Conservation (phyloP, 2,888 invertebrate species). For the Rhimphoctona megacephalus region DNA sequence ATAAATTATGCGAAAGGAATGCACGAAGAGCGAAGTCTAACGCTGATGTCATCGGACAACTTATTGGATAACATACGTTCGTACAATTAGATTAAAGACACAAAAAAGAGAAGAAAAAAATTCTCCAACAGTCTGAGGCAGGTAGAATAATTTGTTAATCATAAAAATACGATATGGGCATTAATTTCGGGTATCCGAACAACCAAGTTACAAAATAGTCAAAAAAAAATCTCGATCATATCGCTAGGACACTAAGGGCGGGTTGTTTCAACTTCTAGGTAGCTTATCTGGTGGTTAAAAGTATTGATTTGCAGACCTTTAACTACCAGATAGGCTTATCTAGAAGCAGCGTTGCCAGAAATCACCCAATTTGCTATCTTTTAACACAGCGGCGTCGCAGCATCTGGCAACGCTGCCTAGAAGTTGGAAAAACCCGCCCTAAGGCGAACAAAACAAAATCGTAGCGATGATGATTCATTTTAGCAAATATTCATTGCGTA, state of each 20-base stretch:
- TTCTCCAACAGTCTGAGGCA: background rate
- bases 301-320: no score
- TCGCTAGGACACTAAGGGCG: background rate
- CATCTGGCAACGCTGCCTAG: no score
- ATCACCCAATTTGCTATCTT: no score
- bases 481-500: background rate
- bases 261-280: no score
- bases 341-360: no score
- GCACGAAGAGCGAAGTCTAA: conserved; percentile 92
- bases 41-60: conserved; percentile 86
- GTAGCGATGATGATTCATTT: background rate
- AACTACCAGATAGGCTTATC: no score
- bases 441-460: background rate
- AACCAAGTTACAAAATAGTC: background rate
- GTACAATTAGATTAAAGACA: conserved; percentile 78
- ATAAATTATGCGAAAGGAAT: conserved; percentile 95
- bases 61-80: conserved; percentile 82
- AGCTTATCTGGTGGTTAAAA: no score
- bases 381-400: no score
- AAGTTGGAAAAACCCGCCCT: no score
- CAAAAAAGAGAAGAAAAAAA: conserved; percentile 2
- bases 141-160: conserved; percentile 16
- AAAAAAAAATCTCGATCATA: background rate
- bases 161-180: conserved; percentile 36
- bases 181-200: conserved; percentile 16